Evolutionary conservation across 2,797 vertebrate species (phyloP).

Genomic region (Epinephelus malabaricus): DNA sequence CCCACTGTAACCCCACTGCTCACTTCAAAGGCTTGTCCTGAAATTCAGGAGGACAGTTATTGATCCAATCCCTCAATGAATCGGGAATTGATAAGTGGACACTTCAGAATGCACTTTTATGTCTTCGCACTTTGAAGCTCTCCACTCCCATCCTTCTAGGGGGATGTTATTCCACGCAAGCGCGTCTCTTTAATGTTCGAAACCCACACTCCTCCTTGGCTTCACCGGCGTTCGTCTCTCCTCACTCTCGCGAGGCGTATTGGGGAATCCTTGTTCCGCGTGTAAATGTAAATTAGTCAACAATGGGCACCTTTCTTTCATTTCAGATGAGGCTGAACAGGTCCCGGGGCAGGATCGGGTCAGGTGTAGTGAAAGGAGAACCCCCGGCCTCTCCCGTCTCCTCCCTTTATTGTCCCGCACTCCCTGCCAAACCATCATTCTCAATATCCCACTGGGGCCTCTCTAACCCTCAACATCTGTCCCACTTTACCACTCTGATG

Average conservation of each 20-base stretch:
- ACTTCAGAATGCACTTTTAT: slow-evolving; percentile 86
- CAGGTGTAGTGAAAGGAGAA: slow-evolving; percentile 72
- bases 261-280: slow-evolving; percentile 19
- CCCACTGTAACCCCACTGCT: slow-evolving; percentile 60
- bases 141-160: slow-evolving; percentile 60
- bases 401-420: slow-evolving; percentile 66
- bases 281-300: slow-evolving; percentile 59
- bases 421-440: slow-evolving; percentile 74
- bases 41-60: slow-evolving; percentile 81
- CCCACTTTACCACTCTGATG: slow-evolving; percentile 75
- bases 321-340: slow-evolving; percentile 59
- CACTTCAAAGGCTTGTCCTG: slow-evolving; percentile 81
- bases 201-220: slow-evolving; percentile 37
- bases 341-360: slow-evolving; percentile 64
- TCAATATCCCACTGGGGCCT: slow-evolving; percentile 73
- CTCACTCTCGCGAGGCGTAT: slow-evolving; percentile 1
- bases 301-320: slow-evolving; percentile 61
- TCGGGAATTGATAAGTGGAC: slow-evolving; percentile 83
- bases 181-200: slow-evolving; percentile 71
- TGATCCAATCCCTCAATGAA: slow-evolving; percentile 81
- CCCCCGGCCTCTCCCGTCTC: slow-evolving; percentile 49
- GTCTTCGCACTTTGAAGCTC: slow-evolving; percentile 82
- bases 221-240: slow-evolving; percentile 40
- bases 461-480: slow-evolving; percentile 82
- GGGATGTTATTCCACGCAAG: slow-evolving; percentile 65